A percentile compares a stretch with the other conserved stretches of the same genome.
These are phyloP conservation scores for human (Homo sapiens) DNA, from an alignment of 2,113 vertebrate genomes.

Conservation along the genomic window GRCh38 chr18:32786501-32787000, in stretches of 20 bases:
- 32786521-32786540: not conserved
- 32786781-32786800: not conserved
- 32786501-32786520: not conserved
- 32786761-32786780: not conserved
- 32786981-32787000: not conserved
- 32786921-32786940: not conserved
- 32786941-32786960: not conserved
- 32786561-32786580: not conserved
- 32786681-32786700: not conserved
- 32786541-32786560: not conserved
- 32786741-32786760: not conserved
- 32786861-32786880: not conserved
- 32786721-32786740: conserved; percentile 19
- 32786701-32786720: not conserved
- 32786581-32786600: not conserved
- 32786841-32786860: not conserved
- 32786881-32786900: not conserved
- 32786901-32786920: not conserved
- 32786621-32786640: too few species aligned
- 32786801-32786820: not conserved
- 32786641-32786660: not conserved
- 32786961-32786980: not conserved
- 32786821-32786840: not conserved
- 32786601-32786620: not conserved
- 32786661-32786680: not conserved